These are phyloP conservation scores for Sitophilus oryzae DNA, from an alignment of 1,140 invertebrate genomes.

Conservation along the genomic window DNA sequence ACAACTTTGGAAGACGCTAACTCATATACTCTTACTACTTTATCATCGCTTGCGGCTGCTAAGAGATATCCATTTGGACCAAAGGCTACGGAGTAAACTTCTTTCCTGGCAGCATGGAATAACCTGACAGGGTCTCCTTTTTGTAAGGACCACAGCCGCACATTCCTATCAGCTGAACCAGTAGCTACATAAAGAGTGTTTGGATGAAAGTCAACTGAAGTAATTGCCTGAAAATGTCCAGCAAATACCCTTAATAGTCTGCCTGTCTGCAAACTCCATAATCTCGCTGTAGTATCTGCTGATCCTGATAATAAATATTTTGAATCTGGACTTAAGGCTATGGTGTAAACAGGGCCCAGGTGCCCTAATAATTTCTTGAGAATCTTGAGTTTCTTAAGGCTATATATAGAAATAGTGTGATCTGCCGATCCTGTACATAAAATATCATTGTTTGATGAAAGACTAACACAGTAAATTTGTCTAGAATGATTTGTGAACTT, in stretches of 20 bases:
- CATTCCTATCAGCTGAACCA: conserved; percentile 60
- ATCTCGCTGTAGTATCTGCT: conserved; percentile 73
- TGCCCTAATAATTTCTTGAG: conserved; percentile 59
- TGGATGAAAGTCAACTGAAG: conserved; percentile 69
- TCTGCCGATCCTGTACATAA: conserved; percentile 38
- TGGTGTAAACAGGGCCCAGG: conserved; percentile 79
- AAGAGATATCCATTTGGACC: conserved; percentile 65
- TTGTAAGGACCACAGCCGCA: conserved; percentile 60
- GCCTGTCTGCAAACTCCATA: conserved; percentile 78
- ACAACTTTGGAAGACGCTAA: conserved; percentile 54
- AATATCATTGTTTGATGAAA: conserved; percentile 24
- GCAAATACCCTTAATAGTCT: conserved; percentile 74
- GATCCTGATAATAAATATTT: conserved; percentile 76
- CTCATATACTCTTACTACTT: conserved; percentile 63
- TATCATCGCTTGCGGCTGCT: conserved; percentile 64
- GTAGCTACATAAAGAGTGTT: conserved; percentile 63
- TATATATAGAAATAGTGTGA: conserved; percentile 32
- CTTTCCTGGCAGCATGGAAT: conserved; percentile 56
- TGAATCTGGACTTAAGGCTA: conserved; percentile 68
- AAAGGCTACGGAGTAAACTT: conserved; percentile 59
- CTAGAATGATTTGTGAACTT: conserved; percentile 33
- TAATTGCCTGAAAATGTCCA: conserved; percentile 78
- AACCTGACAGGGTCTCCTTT: conserved; percentile 56
- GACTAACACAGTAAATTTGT: conserved; percentile 34
- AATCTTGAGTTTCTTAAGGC: conserved; percentile 25